Evolutionary conservation across 2,888 invertebrate genomes (phyloP).

Genomic region (Drosophila suboccidentalis): DNA sequence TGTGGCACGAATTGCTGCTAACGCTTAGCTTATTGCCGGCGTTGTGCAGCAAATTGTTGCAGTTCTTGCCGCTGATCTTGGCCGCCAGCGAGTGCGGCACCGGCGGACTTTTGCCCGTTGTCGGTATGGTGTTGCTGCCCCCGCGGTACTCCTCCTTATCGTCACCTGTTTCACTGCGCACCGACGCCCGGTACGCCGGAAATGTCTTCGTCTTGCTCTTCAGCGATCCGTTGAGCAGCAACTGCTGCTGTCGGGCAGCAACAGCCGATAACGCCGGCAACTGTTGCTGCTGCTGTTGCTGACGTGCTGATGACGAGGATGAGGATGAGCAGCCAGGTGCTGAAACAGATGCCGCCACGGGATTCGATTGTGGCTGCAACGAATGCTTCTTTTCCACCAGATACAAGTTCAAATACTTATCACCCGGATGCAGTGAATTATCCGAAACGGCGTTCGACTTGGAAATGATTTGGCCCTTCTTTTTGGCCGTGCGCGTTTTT

Average conservation of each 20-base stretch:
- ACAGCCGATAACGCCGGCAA: slow-evolving; percentile 75
- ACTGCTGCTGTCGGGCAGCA: slow-evolving; percentile 74
- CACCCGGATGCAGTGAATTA: slow-evolving; percentile 85
- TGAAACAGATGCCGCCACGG: slow-evolving; percentile 43
- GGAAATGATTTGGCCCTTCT: slow-evolving; percentile 84
- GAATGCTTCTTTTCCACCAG: slow-evolving; percentile 84
- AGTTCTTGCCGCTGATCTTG: slow-evolving; percentile 84
- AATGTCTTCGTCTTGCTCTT: slow-evolving; percentile 82
- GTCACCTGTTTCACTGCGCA: slow-evolving; percentile 83
- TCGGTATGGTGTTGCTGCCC: slow-evolving; percentile 73
- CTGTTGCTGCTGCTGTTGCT: slow-evolving; percentile 64
- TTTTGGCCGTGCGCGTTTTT: slow-evolving; percentile 82
- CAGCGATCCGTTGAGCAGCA: slow-evolving; percentile 84
- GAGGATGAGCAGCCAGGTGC: slow-evolving; percentile 60
- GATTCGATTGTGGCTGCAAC: slow-evolving; percentile 62
- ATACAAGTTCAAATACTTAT: slow-evolving; percentile 85
- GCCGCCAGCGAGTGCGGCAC: slow-evolving; percentile 81
- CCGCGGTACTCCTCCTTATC: slow-evolving; percentile 77
- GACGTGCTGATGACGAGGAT: slow-evolving; percentile 51
- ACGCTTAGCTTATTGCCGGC: slow-evolving; percentile 81
- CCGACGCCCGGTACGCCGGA: slow-evolving; percentile 83
- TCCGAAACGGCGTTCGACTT: slow-evolving; percentile 85
- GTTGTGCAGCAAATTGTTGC: slow-evolving; percentile 80
- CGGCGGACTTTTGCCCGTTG: slow-evolving; percentile 77
- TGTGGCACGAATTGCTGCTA: slow-evolving; percentile 81